Evolutionary conservation across 1,140 invertebrate genomes (phyloP).

Genomic region (Sesamia nonagrioides): DNA sequence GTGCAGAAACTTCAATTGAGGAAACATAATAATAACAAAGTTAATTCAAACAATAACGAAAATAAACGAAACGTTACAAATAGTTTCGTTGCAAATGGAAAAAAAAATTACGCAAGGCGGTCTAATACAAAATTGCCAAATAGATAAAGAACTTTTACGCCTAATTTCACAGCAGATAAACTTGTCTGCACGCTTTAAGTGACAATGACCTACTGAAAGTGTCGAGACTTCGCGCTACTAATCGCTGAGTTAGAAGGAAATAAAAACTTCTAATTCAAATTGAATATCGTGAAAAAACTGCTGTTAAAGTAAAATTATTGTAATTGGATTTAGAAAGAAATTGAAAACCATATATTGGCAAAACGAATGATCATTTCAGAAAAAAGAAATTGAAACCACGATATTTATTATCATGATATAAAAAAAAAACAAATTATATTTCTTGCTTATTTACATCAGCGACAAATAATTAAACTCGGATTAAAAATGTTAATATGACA

Average conservation of each 20-base stretch:
- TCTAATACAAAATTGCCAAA: constrained; percentile 77
- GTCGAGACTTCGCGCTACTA: constrained; percentile 29
- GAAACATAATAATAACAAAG: constrained; percentile 4
- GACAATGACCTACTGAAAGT: constrained; percentile 82
- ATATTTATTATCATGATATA: too few relatives aligned
- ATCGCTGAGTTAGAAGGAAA: not conserved
- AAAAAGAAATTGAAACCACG: too few relatives aligned
- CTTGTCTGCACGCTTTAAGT: constrained; percentile 69
- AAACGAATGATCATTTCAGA: too few relatives aligned
- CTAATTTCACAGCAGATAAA: constrained; percentile 78
- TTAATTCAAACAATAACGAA: constrained; percentile 15
- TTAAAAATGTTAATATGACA: not conserved
- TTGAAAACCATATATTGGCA: not conserved
- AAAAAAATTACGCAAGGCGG: constrained; percentile 74
- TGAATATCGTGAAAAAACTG: not conserved
- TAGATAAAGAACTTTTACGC: constrained; percentile 71
- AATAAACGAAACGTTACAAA: constrained; percentile 17
- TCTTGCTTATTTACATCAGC: too few relatives aligned
- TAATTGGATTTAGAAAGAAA: not conserved
- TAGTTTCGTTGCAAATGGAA: constrained; percentile 58
- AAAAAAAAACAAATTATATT: too few relatives aligned
- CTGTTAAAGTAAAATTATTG: not conserved
- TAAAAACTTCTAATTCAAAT: constrained; percentile 1
- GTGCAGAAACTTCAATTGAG: constrained; percentile 16
- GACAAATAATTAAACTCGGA: not conserved